phyloP scores from a whole-genome alignment of 2,888 invertebrate genomes.

The Diaperis boleti region DNA sequence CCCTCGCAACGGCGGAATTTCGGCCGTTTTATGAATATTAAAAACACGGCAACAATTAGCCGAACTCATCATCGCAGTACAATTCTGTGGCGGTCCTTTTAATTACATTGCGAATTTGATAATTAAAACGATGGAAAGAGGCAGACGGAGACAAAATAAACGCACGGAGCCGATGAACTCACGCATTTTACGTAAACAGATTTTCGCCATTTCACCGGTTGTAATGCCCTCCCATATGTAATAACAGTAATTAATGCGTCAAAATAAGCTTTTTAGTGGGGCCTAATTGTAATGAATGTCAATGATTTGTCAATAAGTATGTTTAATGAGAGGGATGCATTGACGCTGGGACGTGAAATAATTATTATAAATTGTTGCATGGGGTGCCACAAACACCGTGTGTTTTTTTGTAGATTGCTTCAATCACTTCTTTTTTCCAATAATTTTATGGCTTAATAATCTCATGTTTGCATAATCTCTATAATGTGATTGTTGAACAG shows the following conservation, averaged over 20 bases:
- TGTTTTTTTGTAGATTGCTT: too few species aligned
- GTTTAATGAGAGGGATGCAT: constrained; percentile 29
- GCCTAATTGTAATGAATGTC: constrained; percentile 30
- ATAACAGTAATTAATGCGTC: constrained; percentile 32
- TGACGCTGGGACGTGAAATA: constrained; percentile 20
- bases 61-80: constrained; percentile 21
- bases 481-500: too few species aligned
- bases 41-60: constrained; percentile 36
- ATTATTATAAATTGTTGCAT: constrained; percentile 23
- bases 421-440: constrained; percentile 3
- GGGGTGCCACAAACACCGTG: too few species aligned
- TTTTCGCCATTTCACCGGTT: constrained; percentile 8
- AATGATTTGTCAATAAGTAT: constrained; percentile 36
- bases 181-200: constrained; percentile 24
- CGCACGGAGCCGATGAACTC: constrained; percentile 6
- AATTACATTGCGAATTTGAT: constrained; percentile 27
- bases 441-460: constrained; percentile 12
- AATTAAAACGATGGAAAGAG: constrained; percentile 12
- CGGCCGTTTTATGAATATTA: constrained; percentile 42
- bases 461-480: too few species aligned
- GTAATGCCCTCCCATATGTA: constrained; percentile 17
- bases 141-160: background rate
- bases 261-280: constrained; percentile 39
- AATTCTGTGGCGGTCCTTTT: constrained; percentile 13
- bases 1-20: constrained; percentile 43